Conservation (phyloP, 2,888 invertebrate species). For the Microplitis manilae region DNA sequence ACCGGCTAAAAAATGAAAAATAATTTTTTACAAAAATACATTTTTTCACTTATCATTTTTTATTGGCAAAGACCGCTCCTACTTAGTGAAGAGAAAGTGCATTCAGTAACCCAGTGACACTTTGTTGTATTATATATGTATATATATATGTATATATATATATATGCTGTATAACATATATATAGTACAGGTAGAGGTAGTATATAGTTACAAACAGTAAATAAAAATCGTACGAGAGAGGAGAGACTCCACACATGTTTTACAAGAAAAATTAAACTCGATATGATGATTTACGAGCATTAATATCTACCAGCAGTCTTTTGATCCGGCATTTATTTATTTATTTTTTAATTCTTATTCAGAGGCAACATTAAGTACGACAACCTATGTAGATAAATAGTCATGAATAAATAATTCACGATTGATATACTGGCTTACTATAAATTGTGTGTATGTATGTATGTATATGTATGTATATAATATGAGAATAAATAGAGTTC, state of each 20-base stretch:
- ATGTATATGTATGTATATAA: not conserved
- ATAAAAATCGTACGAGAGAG: not conserved
- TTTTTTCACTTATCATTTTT: constrained; percentile 1
- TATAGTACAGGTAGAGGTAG: too few relatives aligned
- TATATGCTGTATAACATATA: too few relatives aligned
- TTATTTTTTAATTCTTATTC: constrained; percentile 21
- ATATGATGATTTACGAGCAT: constrained; percentile 28
- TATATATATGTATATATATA: too few relatives aligned
- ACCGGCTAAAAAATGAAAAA: not conserved
- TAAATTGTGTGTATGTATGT: not conserved
- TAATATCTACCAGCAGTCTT: not conserved
- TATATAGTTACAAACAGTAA: not conserved
- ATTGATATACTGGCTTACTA: not conserved
- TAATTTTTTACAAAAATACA: constrained; percentile 5
- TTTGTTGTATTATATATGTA: not conserved
- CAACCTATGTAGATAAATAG: not conserved
- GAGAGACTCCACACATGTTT: constrained; percentile 14
- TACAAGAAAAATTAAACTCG: constrained; percentile 20
- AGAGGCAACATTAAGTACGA: not conserved
- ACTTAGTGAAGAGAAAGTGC: constrained; percentile 22
- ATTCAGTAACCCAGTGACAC: constrained; percentile 24
- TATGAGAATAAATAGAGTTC: constrained; percentile 30
- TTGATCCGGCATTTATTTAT: not conserved
- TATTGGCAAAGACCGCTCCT: constrained; percentile 22
- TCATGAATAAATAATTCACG: constrained; percentile 1